Percentiles rank a stretch among this genome's conserved stretches.
phyloP scores from a whole-genome alignment of 2,888 invertebrate species.

The Carcina quercana region DNA sequence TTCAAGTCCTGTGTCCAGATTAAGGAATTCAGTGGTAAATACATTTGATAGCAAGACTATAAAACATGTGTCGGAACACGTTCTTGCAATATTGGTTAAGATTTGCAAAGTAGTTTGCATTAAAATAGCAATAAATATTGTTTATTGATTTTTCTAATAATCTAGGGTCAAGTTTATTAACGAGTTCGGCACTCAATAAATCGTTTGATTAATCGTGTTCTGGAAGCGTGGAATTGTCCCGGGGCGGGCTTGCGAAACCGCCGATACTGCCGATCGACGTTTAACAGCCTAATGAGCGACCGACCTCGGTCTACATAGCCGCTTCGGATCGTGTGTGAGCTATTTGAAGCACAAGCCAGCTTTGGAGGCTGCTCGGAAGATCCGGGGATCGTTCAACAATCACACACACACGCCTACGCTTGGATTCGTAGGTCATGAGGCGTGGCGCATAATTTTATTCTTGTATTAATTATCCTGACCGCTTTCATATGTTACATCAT shows the following conservation, averaged over 20 bases:
- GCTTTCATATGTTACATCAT: no score
- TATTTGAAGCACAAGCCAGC: constrained; percentile 32
- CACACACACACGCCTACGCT: constrained; percentile 7
- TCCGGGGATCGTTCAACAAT: constrained; percentile 16
- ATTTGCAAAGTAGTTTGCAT: no score
- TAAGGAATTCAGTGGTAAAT: no score
- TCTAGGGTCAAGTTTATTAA: constrained; percentile 3
- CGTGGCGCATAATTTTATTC: constrained; percentile 21
- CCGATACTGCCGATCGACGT: constrained; percentile 38
- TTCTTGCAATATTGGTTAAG: no score
- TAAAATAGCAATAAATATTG: no score
- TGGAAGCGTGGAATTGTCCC: constrained; percentile 29
- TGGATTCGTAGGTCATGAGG: constrained; percentile 19
- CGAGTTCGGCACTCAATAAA: constrained; percentile 20
- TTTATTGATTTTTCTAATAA: constrained; percentile 3
- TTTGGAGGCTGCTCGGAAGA: constrained; percentile 29
- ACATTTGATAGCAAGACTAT: no score
- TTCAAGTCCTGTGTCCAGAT: no score
- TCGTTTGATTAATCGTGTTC: constrained; percentile 30
- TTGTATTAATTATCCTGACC: neutral
- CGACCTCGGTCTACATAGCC: constrained; percentile 48
- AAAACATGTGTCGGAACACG: no score
- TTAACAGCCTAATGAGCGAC: constrained; percentile 29
- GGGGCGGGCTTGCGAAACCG: constrained; percentile 36
- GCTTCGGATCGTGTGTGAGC: constrained; percentile 42